phyloP scores from a whole-genome alignment of 2,888 invertebrate species.

The Phyllotreta striolata region DNA sequence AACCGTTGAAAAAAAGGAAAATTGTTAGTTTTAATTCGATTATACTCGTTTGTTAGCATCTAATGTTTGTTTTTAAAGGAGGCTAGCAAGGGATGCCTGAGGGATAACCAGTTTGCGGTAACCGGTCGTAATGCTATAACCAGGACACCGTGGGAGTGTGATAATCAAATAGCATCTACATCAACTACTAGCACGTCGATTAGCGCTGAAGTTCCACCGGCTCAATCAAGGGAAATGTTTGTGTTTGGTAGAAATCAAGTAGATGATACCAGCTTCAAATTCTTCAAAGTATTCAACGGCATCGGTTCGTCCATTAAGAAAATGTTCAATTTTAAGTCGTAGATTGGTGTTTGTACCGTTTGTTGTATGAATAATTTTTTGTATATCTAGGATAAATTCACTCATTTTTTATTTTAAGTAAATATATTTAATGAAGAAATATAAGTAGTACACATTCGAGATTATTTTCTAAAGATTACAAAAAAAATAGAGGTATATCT shows the following conservation, averaged over 20 bases:
- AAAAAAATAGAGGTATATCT: conserved; percentile 30
- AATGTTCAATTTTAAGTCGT: conserved; percentile 44
- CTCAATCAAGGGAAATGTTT: conserved; percentile 41
- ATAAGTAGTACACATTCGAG: too few relatives aligned
- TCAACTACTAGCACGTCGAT: neutral
- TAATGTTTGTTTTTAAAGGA: too few relatives aligned
- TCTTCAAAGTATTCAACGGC: conserved; percentile 46
- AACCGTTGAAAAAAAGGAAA: conserved; percentile 61
- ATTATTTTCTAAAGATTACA: too few relatives aligned
- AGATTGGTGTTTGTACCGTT: too few relatives aligned
- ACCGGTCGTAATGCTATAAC: neutral
- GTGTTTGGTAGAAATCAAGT: conserved; percentile 45
- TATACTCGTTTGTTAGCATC: too few relatives aligned
- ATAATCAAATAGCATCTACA: neutral
- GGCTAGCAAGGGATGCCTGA: neutral
- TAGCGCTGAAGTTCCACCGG: neutral
- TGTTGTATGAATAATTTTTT: too few relatives aligned
- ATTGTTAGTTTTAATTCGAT: conserved; percentile 28
- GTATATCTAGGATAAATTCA: too few relatives aligned
- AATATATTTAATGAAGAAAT: too few relatives aligned
- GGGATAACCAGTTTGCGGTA: neutral
- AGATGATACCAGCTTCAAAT: conserved; percentile 38
- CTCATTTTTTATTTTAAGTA: too few relatives aligned
- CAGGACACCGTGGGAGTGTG: neutral
- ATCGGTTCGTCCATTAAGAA: conserved; percentile 46